Percentiles rank a stretch among this genome's conserved stretches.
These are phyloP conservation scores for Myotis daubentonii DNA, from an alignment of 2,797 vertebrate species.

Conservation along the genomic window DNA sequence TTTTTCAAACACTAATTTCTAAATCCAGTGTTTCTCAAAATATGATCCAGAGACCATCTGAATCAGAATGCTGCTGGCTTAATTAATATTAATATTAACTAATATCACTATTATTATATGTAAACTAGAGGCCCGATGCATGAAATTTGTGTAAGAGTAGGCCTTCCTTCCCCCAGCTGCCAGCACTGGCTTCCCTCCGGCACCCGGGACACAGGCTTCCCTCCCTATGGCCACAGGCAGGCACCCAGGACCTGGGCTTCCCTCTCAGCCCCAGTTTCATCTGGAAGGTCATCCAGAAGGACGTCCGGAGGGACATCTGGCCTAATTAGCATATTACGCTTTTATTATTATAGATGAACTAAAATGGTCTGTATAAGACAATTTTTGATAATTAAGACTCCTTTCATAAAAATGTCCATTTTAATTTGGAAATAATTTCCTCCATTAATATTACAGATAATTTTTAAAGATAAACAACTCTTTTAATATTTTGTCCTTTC, in stretches of 20 bases:
- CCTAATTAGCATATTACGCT: too few species aligned
- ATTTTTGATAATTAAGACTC: not conserved
- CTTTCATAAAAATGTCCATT: not conserved
- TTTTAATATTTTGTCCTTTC: not conserved
- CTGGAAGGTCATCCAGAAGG: too few species aligned
- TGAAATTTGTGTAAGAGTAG: too few species aligned
- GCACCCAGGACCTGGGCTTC: too few species aligned
- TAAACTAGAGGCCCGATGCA: not conserved
- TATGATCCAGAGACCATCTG: not conserved
- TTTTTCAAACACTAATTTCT: not conserved
- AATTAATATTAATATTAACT: too few species aligned
- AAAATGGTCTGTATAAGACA: not conserved
- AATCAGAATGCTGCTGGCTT: constrained; percentile 8
- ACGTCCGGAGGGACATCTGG: too few species aligned
- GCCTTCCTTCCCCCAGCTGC: too few species aligned
- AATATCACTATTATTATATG: not conserved
- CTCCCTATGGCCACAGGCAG: too few species aligned
- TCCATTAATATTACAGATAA: not conserved
- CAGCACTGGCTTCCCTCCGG: too few species aligned
- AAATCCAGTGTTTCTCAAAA: not conserved
- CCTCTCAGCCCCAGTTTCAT: too few species aligned
- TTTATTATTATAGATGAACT: not conserved
- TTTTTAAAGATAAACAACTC: not conserved
- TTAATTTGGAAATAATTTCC: not conserved
- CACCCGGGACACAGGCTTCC: too few species aligned